Evolutionary conservation across 1,140 invertebrate species (phyloP).

Genomic region (Ganaspis sp.): DNA sequence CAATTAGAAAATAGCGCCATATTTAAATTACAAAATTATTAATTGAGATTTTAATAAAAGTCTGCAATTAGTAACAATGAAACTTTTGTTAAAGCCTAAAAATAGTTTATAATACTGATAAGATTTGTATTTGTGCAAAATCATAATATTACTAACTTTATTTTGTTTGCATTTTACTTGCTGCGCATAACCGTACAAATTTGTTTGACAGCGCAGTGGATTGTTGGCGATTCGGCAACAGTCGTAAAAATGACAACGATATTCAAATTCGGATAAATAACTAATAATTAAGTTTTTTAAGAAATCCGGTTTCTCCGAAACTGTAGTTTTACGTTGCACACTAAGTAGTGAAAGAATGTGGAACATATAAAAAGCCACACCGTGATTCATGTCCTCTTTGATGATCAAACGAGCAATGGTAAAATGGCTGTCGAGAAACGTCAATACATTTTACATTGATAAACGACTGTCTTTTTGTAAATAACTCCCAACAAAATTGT

Average conservation of each 20-base stretch:
- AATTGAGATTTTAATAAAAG: too few species aligned
- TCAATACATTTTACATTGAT: conserved; percentile 71
- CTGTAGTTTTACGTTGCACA: too few species aligned
- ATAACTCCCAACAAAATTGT: conserved; percentile 52
- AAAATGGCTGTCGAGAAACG: conserved; percentile 73
- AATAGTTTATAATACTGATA: too few species aligned
- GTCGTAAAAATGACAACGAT: conserved; percentile 7
- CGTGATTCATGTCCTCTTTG: conserved; percentile 7
- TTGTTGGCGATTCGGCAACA: neutral
- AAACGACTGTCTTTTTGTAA: conserved; percentile 60
- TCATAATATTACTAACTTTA: too few species aligned
- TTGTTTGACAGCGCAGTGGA: neutral
- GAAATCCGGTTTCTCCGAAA: neutral
- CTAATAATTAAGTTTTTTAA: neutral
- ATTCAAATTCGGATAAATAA: conserved; percentile 20
- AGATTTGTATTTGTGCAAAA: too few species aligned
- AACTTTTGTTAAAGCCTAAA: too few species aligned
- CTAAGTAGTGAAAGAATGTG: neutral
- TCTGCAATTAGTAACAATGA: too few species aligned
- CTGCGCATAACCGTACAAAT: neutral
- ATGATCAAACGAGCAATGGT: conserved; percentile 40
- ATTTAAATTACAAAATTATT: too few species aligned
- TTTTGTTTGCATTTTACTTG: too few species aligned
- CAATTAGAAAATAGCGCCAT: too few species aligned
- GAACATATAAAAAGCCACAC: neutral